phyloP scores from a whole-genome alignment of 2,797 vertebrate species.

The Coracias cyanogaster region DNA sequence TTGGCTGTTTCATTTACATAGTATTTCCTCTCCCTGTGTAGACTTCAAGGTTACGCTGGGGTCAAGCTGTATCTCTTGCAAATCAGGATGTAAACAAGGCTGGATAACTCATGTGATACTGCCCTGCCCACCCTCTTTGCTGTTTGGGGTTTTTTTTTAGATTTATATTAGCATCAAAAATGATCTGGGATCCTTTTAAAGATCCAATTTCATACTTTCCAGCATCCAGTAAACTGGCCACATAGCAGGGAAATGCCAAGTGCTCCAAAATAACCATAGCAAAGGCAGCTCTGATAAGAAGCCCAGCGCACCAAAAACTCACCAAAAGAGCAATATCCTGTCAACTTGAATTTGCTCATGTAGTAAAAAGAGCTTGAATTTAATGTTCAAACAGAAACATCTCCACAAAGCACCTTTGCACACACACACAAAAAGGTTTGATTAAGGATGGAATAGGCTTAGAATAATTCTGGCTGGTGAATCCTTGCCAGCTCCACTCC shows the following conservation, averaged over 20 bases:
- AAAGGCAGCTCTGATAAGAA: background rate
- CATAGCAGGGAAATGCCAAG: slow-evolving; percentile 49
- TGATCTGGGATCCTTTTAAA: background rate
- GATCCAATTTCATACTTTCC: slow-evolving; percentile 26
- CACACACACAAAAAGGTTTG: background rate
- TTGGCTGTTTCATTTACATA: slow-evolving; percentile 58
- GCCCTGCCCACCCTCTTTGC: background rate
- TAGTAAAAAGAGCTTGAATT: slow-evolving; percentile 4
- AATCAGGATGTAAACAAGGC: slow-evolving; percentile 71
- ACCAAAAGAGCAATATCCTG: background rate
- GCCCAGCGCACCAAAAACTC: background rate
- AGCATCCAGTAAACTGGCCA: slow-evolving; percentile 13
- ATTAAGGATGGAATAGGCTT: slow-evolving; percentile 46
- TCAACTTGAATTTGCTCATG: background rate
- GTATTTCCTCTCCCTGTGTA: slow-evolving; percentile 57
- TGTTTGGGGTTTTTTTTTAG: background rate
- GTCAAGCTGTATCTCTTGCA: slow-evolving; percentile 54
- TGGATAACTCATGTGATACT: slow-evolving; percentile 5
- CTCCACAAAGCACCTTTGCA: background rate
- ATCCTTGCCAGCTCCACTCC: slow-evolving; percentile 72
- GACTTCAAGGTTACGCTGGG: slow-evolving; percentile 39
- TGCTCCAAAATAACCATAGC: slow-evolving; percentile 18
- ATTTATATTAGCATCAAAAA: slow-evolving; percentile 45
- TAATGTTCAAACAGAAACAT: background rate
- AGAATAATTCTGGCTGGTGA: slow-evolving; percentile 63